Evolutionary conservation across 2,113 vertebrate species (phyloP), one percentile per base, ranked within the genome.

Genomic region (Mobula hypostoma): DNA sequence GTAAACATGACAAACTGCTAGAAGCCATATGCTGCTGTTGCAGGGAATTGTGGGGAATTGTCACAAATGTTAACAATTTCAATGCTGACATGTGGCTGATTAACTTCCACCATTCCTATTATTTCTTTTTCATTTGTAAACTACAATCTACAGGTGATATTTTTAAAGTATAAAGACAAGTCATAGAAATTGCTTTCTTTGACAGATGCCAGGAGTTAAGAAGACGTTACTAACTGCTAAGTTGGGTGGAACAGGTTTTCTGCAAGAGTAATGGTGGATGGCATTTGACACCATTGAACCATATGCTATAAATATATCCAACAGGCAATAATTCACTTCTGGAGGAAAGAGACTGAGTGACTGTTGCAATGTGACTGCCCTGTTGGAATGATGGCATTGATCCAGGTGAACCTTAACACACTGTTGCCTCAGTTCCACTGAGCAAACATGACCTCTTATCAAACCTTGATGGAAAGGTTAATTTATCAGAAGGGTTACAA

Each of bases 1-100:
- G 85, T 90, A 66, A 90, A 90, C 29, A 32, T 90, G 85, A 68
- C 29, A 0, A 85, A 58, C 48, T 58, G 82, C 48, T 58, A 19
- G 24, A 58, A 58, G 48, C 56, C 14, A 66, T 66, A 14, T 17
- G 24, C 58, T 63, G 83, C 83, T 87, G 9, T 9, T 87, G 56
- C 85, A 68, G 61, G 61, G 61, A 66, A 66, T 68, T 90, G 0
- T 32, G 61, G 85, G 85, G 66, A 66, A 19, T 6, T 15, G 29
- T 7, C 40, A 7, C 61, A 83, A 83, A 56, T 36, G n/a, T 90
- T 66, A 32, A 87, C 56, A 87, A n/a, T 87, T 87, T 87, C 56
- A 87, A n/a, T 90, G 7, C 85, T 66, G 85, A 66, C 85, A 32
- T 32, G 58, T 90, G 85, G 85, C 85, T 90, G 85, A 17, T 90